phyloP scores from a whole-genome alignment of 1,140 invertebrate species.

The Schmidtea mediterranea region DNA sequence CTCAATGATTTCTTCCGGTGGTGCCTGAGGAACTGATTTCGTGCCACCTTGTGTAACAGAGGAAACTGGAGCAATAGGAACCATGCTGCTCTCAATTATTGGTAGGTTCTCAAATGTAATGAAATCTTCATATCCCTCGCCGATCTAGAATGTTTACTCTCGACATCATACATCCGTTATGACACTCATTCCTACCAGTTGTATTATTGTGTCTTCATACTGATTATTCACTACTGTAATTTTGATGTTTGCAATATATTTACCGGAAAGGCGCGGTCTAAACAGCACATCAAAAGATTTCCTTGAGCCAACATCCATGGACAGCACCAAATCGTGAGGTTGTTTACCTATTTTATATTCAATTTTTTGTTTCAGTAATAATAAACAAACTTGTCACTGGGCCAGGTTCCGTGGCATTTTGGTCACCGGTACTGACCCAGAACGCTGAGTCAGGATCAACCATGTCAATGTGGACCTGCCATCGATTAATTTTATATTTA shows the following conservation, averaged over 20 bases:
- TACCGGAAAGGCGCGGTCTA: conserved; percentile 13
- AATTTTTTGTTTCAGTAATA: not conserved
- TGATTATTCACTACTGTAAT: conserved; percentile 24
- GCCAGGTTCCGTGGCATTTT: too few species aligned
- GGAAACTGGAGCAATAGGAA: not conserved
- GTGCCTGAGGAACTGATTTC: not conserved
- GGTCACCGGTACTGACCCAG: too few species aligned
- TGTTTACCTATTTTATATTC: conserved; percentile 11
- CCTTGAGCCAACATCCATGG: conserved; percentile 16
- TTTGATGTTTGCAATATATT: conserved; percentile 19
- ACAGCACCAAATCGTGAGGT: conserved; percentile 20
- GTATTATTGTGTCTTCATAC: conserved; percentile 25
- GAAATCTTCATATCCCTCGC: conserved; percentile 26
- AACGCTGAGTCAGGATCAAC: too few species aligned
- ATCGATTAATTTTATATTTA: too few species aligned
- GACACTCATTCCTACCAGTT: conserved; percentile 7
- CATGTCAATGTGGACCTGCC: too few species aligned
- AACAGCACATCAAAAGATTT: conserved; percentile 19
- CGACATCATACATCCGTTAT: not conserved
- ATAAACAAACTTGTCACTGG: not conserved
- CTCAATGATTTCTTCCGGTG: conserved; percentile 10
- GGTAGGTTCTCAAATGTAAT: conserved; percentile 24
- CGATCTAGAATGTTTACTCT: too few species aligned
- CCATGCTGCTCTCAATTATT: conserved; percentile 5
- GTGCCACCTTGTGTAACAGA: conserved; percentile 11